Conservation (phyloP, 1,140 invertebrate species). For the Ephestia elutella region DNA sequence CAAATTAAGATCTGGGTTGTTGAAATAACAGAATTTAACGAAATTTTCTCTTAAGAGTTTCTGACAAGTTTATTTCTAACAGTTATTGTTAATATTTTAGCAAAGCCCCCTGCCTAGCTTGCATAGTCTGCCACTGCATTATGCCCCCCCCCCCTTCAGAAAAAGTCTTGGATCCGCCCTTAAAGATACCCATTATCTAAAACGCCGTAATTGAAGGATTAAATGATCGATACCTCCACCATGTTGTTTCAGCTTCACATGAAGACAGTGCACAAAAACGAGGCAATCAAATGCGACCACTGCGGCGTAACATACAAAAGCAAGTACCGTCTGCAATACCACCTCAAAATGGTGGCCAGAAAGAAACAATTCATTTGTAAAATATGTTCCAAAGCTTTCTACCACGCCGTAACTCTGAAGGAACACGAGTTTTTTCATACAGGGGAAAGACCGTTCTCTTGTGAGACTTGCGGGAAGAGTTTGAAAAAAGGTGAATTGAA, state of each 20-base stretch:
- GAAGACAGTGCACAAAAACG: slow-evolving; percentile 25
- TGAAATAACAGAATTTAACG: too few species aligned
- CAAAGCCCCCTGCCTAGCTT: too few species aligned
- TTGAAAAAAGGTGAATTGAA: slow-evolving; percentile 42
- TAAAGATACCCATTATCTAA: too few species aligned
- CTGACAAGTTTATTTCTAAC: too few species aligned
- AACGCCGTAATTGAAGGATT: too few species aligned
- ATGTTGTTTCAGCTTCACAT: slow-evolving; percentile 29
- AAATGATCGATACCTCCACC: not conserved
- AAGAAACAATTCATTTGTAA: slow-evolving; percentile 38
- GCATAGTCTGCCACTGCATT: too few species aligned
- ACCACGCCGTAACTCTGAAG: slow-evolving; percentile 22
- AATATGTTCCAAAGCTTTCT: slow-evolving; percentile 42
- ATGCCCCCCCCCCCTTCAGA: too few species aligned
- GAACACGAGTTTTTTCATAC: slow-evolving; percentile 48
- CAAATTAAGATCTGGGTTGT: too few species aligned
- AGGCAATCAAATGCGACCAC: slow-evolving; percentile 37
- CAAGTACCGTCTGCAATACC: slow-evolving; percentile 27
- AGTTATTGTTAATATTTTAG: too few species aligned
- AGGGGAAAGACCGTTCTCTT: slow-evolving; percentile 35
- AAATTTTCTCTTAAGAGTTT: too few species aligned
- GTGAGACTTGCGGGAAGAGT: slow-evolving; percentile 37
- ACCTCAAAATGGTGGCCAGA: slow-evolving; percentile 29
- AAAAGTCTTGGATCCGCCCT: too few species aligned
- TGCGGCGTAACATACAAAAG: slow-evolving; percentile 47